Evolutionary conservation across 2,113 vertebrate species (phyloP).

Genomic region (Acrocephalus kingi): DNA sequence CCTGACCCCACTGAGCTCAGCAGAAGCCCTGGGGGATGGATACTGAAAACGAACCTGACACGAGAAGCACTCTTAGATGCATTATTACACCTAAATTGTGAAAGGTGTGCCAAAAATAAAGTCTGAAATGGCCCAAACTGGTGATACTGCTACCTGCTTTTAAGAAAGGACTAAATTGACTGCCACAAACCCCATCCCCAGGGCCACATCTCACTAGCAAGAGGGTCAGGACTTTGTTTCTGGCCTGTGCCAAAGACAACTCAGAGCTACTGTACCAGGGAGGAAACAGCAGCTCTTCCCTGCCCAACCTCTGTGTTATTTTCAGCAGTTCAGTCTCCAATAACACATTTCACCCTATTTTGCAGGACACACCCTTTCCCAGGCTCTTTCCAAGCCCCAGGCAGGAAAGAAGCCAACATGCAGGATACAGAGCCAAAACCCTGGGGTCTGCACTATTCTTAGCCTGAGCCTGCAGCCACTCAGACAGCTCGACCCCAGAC

Average conservation of each 20-base stretch:
- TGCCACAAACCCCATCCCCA: not conserved
- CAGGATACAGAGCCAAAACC: conserved; percentile 35
- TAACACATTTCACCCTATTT: not conserved
- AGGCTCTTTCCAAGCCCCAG: conserved; percentile 5
- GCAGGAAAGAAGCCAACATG: conserved; percentile 41
- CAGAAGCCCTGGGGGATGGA: not conserved
- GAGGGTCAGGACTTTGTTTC: not conserved
- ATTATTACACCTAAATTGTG: fast-evolving
- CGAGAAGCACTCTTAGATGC: not conserved
- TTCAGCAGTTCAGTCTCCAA: not conserved
- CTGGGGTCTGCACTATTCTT: conserved; percentile 42
- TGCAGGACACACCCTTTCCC: conserved; percentile 29
- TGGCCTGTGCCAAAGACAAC: not conserved
- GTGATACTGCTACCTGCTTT: not conserved
- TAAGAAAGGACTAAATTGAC: not conserved
- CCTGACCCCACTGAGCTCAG: not conserved
- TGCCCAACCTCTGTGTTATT: not conserved
- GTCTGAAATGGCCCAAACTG: not conserved
- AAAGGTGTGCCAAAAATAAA: not conserved
- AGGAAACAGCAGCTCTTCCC: not conserved
- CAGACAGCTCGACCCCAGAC: not conserved
- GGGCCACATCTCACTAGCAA: not conserved
- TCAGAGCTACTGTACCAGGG: not conserved
- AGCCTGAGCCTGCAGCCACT: not conserved
- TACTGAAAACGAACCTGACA: not conserved